A percentile compares a stretch with the other conserved stretches of the same genome.
Evolutionary conservation across 2,888 invertebrate species (phyloP).

Genomic region (Drosophila meridionalis): DNA sequence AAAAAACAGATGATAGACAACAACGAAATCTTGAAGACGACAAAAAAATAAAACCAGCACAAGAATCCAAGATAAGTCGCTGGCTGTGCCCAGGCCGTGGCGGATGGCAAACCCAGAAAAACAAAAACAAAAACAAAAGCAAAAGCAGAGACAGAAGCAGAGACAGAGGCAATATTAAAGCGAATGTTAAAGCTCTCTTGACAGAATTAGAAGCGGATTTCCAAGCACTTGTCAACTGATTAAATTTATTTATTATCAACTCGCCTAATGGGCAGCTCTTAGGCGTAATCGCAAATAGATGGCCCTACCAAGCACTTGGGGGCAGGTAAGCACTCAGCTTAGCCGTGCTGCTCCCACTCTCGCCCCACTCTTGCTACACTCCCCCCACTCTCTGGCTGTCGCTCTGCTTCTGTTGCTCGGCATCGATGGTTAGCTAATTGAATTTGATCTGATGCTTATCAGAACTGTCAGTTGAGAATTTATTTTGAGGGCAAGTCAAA

Average conservation of each 20-base stretch:
- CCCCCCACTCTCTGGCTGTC: background rate
- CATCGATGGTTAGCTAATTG: conserved; percentile 45
- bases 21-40: conserved; percentile 46
- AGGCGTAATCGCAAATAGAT: conserved; percentile 41
- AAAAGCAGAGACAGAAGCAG: background rate
- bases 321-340: conserved; percentile 12
- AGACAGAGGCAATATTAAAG: conserved; percentile 5
- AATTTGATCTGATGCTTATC: conserved; percentile 53
- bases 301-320: conserved; percentile 4
- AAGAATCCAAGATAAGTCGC: conserved; percentile 51
- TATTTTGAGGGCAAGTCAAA: conserved; percentile 3
- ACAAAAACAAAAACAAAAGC: background rate
- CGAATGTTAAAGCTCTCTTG: conserved; percentile 51
- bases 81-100: conserved; percentile 21
- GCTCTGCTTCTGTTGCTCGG: conserved; percentile 6
- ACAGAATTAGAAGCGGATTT: conserved; percentile 33
- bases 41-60: conserved; percentile 33
- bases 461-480: conserved; percentile 16
- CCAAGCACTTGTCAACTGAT: conserved; percentile 51
- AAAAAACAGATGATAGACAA: conserved; percentile 34
- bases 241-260: conserved; percentile 61
- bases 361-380: background rate
- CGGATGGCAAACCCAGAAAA: conserved; percentile 24
- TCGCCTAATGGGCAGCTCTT: conserved; percentile 38
- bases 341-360: background rate